Conservation (phyloP, 2,888 invertebrate genomes). For the Drosophila pegasa region DNA sequence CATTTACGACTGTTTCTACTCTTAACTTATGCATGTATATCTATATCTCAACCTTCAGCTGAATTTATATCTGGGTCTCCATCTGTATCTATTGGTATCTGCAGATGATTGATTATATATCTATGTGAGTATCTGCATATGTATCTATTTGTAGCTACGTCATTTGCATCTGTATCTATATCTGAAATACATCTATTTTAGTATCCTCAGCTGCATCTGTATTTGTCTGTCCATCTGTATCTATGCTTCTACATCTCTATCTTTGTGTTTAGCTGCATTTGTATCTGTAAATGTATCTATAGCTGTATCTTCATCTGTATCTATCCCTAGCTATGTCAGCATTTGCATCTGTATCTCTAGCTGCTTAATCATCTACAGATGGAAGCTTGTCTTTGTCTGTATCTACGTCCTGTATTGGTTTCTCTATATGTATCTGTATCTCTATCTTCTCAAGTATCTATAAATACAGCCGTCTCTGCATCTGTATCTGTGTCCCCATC, state of each 20-base stretch:
- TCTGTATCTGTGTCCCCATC: background rate
- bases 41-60: background rate
- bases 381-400: background rate
- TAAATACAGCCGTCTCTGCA: background rate
- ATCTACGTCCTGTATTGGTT: background rate
- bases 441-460: background rate
- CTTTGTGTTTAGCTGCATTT: background rate
- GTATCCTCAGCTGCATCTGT: too few species aligned
- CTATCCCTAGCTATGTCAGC: too few species aligned
- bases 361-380: too few species aligned
- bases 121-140: too few species aligned
- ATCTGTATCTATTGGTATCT: background rate
- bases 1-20: too few species aligned
- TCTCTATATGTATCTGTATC: background rate
- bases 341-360: background rate
- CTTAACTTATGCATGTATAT: too few species aligned
- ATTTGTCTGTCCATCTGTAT: too few species aligned
- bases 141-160: too few species aligned
- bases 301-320: conserved; percentile 8
- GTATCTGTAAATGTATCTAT: background rate
- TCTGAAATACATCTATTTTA: too few species aligned
- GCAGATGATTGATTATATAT: background rate
- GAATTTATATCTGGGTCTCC: background rate
- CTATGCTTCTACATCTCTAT: too few species aligned
- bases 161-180: too few species aligned